Percentiles rank a stretch among this genome's conserved stretches.
phyloP scores from a whole-genome alignment of 2,797 vertebrate species.

The Mormyrus hasselquistii region DNA sequence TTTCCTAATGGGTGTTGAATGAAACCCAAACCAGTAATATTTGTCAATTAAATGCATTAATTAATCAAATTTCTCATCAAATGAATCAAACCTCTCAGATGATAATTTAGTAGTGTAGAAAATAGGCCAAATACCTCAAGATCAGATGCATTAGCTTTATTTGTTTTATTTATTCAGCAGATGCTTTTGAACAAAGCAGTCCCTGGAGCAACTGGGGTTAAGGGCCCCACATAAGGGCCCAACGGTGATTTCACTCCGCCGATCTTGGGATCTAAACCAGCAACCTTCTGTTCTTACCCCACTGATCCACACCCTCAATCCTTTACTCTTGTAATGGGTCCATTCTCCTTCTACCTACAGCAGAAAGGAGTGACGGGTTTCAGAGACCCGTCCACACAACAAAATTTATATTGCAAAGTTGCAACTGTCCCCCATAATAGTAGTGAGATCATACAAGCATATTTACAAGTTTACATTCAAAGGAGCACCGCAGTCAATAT shows the following conservation, averaged over 20 bases:
- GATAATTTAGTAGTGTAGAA: slow-evolving; percentile 16
- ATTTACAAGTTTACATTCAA: slow-evolving; percentile 1
- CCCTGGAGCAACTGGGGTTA: neutral
- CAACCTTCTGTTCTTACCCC: neutral
- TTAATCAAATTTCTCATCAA: slow-evolving; percentile 1
- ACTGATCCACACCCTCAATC: neutral
- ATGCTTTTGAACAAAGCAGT: neutral
- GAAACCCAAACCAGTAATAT: neutral
- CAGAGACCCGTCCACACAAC: neutral
- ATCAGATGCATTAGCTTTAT: slow-evolving; percentile 27
- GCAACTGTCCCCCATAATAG: neutral
- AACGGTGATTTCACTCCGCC: neutral
- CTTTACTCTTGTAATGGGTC: neutral
- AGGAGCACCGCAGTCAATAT: neutral
- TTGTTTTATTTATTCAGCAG: neutral
- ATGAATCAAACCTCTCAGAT: neutral
- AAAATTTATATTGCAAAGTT: neutral
- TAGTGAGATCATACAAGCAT: neutral
- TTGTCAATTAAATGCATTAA: neutral
- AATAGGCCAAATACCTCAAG: slow-evolving; percentile 13
- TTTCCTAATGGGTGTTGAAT: neutral
- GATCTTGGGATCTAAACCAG: neutral
- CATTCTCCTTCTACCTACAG: neutral
- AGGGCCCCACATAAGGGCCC: neutral
- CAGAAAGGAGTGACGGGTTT: neutral